Conservation (phyloP, 2,888 invertebrate species). For the Prosapia bicincta region DNA sequence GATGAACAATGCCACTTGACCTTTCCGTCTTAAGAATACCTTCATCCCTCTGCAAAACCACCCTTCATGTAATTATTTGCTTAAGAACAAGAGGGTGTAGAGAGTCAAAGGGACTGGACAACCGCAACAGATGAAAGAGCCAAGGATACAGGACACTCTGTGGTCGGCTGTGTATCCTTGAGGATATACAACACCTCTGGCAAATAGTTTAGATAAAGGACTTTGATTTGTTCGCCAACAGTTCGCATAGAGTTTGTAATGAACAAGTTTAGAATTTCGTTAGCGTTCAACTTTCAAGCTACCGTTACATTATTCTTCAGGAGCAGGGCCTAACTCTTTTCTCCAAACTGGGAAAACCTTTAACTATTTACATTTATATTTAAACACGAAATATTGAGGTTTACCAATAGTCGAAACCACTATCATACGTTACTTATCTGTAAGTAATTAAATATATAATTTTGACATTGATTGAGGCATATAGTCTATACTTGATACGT, state of each 20-base stretch:
- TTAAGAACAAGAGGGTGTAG: background rate
- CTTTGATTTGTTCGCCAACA: background rate
- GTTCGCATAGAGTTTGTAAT: no score
- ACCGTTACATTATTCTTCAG: no score
- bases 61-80: background rate
- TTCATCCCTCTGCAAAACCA: constrained; percentile 4
- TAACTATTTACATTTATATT: no score
- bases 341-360: no score
- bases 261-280: background rate
- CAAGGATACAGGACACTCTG: background rate
- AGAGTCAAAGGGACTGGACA: background rate
- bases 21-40: constrained; percentile 13
- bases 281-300: no score
- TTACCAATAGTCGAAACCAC: no score
- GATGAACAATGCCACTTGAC: background rate
- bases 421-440: no score
- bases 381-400: no score
- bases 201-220: background rate
- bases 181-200: background rate
- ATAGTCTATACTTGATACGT: no score
- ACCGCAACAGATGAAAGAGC: background rate
- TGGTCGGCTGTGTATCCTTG: background rate
- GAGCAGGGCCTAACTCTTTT: no score
- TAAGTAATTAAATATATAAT: no score
- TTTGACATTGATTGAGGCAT: no score